phyloP scores from a whole-genome alignment of 1,140 invertebrate genomes.

The Lasioglossum albipes region DNA sequence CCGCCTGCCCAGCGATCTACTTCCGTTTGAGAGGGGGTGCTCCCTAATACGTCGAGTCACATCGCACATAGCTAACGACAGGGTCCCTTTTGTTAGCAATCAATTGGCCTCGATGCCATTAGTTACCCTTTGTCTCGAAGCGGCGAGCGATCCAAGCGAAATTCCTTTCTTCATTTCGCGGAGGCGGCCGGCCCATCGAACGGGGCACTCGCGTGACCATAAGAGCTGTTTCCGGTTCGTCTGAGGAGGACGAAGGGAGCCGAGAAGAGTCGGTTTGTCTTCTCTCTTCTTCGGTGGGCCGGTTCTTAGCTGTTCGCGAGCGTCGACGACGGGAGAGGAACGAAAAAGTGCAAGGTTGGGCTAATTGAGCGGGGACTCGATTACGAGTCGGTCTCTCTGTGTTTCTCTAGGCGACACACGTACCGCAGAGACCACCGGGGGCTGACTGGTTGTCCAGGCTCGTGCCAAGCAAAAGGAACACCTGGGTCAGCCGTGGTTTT shows the following conservation, averaged over 20 bases:
- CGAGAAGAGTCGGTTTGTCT: not conserved
- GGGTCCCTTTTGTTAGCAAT: slow-evolving; percentile 5
- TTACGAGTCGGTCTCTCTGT: slow-evolving; percentile 66
- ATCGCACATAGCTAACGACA: not conserved
- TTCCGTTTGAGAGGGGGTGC: no score
- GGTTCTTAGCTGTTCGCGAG: not conserved
- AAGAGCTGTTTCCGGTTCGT: slow-evolving; percentile 1
- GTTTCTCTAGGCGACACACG: slow-evolving; percentile 74
- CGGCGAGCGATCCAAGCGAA: slow-evolving; percentile 6
- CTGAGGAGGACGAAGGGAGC: slow-evolving; percentile 28
- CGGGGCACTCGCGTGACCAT: slow-evolving; percentile 14
- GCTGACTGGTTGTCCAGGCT: slow-evolving; percentile 50
- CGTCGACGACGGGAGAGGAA: not conserved
- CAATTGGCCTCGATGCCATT: slow-evolving; percentile 45
- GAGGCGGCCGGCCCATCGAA: slow-evolving; percentile 4
- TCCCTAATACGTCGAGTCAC: no score
- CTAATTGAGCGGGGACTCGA: slow-evolving; percentile 76
- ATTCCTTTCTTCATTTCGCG: slow-evolving; percentile 41
- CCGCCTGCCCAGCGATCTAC: no score
- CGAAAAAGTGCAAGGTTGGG: slow-evolving; percentile 59
- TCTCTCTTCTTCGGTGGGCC: not conserved
- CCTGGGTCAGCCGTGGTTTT: slow-evolving; percentile 33
- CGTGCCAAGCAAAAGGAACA: slow-evolving; percentile 57
- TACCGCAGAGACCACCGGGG: slow-evolving; percentile 52
- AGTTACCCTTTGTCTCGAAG: slow-evolving; percentile 50